Conservation (phyloP, 2,797 vertebrate species). For the Knipowitschia caucasica region DNA sequence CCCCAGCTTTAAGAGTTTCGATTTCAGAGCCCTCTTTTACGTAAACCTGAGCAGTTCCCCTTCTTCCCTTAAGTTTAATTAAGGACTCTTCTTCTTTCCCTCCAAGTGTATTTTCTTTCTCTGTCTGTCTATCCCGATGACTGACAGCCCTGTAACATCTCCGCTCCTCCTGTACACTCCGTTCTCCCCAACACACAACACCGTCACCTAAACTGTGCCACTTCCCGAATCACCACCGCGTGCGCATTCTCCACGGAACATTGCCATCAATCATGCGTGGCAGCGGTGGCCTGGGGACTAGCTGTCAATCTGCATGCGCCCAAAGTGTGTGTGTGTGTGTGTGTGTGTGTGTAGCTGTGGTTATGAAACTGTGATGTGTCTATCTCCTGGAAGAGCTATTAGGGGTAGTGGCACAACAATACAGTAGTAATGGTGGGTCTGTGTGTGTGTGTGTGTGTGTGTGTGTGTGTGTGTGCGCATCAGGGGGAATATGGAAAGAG, state of each 20-base stretch:
- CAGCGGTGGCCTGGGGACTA: conserved; percentile 62
- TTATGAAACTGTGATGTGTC: conserved; percentile 41
- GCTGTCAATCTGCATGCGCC: conserved; percentile 64
- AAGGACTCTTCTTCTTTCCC: conserved; percentile 32
- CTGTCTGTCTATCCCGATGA: conserved; percentile 51
- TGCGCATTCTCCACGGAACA: conserved; percentile 65
- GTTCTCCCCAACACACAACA: conserved; percentile 53
- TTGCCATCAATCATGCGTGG: conserved; percentile 72
- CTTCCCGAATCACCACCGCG: conserved; percentile 61
- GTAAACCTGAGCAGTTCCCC: conserved; percentile 31
- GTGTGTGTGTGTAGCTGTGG: conserved; percentile 34
- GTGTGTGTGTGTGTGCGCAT: conserved; percentile 41
- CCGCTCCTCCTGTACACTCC: conserved; percentile 50
- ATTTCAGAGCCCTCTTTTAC: conserved; percentile 15
- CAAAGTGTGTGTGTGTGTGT: conserved; percentile 23
- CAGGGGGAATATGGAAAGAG: no score
- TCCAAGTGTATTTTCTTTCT: conserved; percentile 4
- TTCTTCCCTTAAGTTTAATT: conserved; percentile 44
- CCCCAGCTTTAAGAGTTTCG: no score
- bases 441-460: conserved; percentile 51
- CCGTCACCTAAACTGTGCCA: conserved; percentile 59
- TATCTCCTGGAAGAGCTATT: conserved; percentile 63
- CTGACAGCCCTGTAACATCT: conserved; percentile 57
- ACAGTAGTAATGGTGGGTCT: conserved; percentile 49
- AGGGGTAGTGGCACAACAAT: conserved; percentile 60